These are phyloP conservation scores for Pteropus rufus DNA, from an alignment of 2,797 vertebrate genomes.

Conservation along the genomic window DNA sequence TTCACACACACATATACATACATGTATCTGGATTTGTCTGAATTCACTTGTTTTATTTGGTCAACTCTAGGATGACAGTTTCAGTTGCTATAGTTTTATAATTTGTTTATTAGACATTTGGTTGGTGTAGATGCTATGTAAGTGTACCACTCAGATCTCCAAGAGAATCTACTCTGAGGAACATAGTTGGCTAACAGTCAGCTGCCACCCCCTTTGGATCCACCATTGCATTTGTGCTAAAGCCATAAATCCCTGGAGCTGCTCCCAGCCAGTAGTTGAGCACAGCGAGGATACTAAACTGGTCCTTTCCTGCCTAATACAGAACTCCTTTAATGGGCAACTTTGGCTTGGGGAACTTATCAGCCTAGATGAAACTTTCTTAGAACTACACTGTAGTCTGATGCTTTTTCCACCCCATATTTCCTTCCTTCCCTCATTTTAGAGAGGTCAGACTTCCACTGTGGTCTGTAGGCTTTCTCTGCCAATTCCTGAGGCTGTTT, in stretches of 20 bases:
- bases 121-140: not conserved
- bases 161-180: not conserved
- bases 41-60: not conserved
- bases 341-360: not conserved
- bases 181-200: not conserved
- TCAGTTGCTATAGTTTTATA: not conserved
- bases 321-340: not conserved
- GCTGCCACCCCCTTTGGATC: not conserved
- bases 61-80: not conserved
- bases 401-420: not conserved
- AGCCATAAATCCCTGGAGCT: not conserved
- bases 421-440: not conserved
- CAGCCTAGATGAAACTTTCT: not conserved
- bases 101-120: not conserved
- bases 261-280: not conserved
- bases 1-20: not conserved
- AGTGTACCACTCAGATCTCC: not conserved
- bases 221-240: not conserved
- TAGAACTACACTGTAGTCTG: not conserved
- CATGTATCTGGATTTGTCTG: not conserved
- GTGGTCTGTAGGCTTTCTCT: not conserved
- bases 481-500: not conserved
- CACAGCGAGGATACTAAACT: not conserved
- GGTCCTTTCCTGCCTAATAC: not conserved
- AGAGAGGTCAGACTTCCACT: not conserved